Conservation (phyloP, 92 coral and sea anemone genomes). For the Parazoanthus atlanticus region DNA sequence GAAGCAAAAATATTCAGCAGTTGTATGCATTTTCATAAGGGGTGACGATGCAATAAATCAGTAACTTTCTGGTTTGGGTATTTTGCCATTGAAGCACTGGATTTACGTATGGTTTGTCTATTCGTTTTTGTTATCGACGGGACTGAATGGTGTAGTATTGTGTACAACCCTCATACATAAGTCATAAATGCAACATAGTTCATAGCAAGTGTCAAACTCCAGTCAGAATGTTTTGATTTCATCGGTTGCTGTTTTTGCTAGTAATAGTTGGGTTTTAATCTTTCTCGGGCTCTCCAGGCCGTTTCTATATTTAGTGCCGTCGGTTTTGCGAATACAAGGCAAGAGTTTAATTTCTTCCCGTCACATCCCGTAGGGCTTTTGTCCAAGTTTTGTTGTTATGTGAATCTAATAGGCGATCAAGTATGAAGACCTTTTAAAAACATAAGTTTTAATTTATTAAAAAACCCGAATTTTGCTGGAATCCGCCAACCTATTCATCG, state of each 20-base stretch:
- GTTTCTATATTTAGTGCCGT: background rate
- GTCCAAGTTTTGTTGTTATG: conserved; percentile 20
- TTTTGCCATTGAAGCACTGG: background rate
- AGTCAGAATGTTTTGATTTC: background rate
- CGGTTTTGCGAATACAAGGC: background rate
- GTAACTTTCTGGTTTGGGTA: background rate
- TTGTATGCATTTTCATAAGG: too few relatives aligned
- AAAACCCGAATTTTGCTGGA: background rate
- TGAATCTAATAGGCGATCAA: conserved; percentile 26
- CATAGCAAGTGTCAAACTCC: background rate
- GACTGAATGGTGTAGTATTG: background rate
- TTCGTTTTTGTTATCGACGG: background rate
- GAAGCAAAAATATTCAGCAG: background rate
- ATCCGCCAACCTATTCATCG: background rate
- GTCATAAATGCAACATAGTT: background rate
- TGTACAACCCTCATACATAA: background rate
- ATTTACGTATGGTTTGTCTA: background rate
- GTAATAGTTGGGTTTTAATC: background rate
- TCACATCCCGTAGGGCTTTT: background rate
- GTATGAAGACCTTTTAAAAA: conserved; percentile 1
- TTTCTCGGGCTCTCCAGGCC: background rate
- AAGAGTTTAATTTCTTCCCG: background rate
- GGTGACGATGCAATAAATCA: background rate
- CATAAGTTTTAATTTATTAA: background rate
- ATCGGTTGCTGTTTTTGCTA: background rate